Conservation (phyloP, 1,140 invertebrate species). For the Lutraria rhynchaena region DNA sequence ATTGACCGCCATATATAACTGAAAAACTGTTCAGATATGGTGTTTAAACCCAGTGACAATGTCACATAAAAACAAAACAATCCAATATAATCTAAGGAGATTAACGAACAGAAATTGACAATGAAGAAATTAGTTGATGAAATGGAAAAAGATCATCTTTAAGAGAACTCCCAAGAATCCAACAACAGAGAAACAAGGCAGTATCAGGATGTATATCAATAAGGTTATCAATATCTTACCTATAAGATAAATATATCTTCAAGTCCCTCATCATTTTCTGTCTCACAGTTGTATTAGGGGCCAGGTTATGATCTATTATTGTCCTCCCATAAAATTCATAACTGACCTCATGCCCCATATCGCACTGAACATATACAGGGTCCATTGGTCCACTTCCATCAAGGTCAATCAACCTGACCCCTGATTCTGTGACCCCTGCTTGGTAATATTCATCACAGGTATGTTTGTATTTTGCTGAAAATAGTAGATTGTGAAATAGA, state of each 20-base stretch:
- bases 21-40: too few species aligned
- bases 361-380: conserved; percentile 94
- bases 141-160: too few species aligned
- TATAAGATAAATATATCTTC: conserved; percentile 73
- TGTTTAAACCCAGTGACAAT: too few species aligned
- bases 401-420: conserved; percentile 94
- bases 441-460: conserved; percentile 96
- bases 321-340: conserved; percentile 91
- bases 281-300: conserved; percentile 76
- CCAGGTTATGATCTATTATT: conserved; percentile 95
- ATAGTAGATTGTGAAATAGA: conserved; percentile 7
- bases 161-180: too few species aligned
- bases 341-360: conserved; percentile 87
- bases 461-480: conserved; percentile 90
- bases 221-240: too few species aligned
- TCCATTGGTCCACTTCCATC: conserved; percentile 95
- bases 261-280: conserved; percentile 63
- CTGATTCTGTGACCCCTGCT: conserved; percentile 91
- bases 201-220: too few species aligned
- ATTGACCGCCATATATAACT: too few species aligned
- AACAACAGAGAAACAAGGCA: too few species aligned
- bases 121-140: too few species aligned
- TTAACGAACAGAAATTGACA: too few species aligned
- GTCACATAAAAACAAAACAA: too few species aligned
- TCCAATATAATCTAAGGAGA: too few species aligned